These are phyloP conservation scores for Pteropus rufus DNA, from an alignment of 2,797 vertebrate genomes.

Conservation along the genomic window DNA sequence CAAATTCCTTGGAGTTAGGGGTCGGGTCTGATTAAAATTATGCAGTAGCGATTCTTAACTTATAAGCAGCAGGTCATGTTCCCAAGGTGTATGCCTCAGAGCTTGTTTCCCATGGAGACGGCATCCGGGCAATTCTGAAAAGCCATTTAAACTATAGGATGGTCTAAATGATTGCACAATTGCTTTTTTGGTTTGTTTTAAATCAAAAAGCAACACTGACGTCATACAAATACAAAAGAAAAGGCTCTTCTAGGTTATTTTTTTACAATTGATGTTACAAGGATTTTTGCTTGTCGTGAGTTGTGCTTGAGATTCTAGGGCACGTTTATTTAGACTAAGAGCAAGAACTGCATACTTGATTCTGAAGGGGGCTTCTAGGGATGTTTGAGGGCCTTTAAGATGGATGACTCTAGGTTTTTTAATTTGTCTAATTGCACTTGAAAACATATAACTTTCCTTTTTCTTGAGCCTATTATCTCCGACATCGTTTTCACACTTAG, in stretches of 20 bases:
- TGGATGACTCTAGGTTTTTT: background rate
- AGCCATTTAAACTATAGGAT: background rate
- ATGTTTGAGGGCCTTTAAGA: background rate
- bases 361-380: background rate
- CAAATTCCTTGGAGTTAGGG: background rate
- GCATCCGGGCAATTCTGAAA: background rate
- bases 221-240: background rate
- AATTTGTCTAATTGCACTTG: conserved; percentile 39
- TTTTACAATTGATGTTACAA: background rate
- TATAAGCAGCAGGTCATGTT: background rate
- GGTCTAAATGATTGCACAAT: background rate
- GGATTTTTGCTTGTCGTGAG: background rate
- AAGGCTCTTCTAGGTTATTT: background rate
- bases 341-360: background rate
- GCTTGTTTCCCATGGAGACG: background rate
- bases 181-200: background rate
- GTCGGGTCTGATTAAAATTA: background rate
- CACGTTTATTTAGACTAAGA: background rate
- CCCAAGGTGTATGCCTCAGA: background rate
- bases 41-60: background rate
- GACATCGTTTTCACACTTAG: background rate
- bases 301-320: background rate
- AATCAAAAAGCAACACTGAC: background rate
- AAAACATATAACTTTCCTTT: background rate
- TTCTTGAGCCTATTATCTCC: background rate